phyloP scores from a whole-genome alignment of 2,797 vertebrate genomes.

The Acanthis flammea region DNA sequence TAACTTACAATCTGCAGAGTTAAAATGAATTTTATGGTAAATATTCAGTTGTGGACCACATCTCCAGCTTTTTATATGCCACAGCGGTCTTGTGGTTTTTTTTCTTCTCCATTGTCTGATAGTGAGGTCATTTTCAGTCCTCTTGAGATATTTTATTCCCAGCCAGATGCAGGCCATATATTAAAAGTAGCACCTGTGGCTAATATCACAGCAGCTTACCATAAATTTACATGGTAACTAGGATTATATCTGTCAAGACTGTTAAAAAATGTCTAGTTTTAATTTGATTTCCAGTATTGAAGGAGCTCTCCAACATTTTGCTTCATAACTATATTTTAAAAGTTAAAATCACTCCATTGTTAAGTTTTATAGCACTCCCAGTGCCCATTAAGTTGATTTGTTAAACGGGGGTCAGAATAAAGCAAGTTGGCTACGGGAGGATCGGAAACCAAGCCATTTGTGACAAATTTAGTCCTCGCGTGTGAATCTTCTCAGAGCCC shows the following conservation, averaged over 20 bases:
- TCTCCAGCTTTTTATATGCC: slow-evolving; percentile 79
- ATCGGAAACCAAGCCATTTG: slow-evolving; percentile 80
- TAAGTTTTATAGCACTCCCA: slow-evolving; percentile 82
- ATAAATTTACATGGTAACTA: slow-evolving; percentile 88
- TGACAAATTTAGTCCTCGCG: slow-evolving; percentile 76
- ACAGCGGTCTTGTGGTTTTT: slow-evolving; percentile 69
- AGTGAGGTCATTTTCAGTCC: slow-evolving; percentile 84
- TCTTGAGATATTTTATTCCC: slow-evolving; percentile 84
- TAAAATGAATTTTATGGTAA: slow-evolving; percentile 74
- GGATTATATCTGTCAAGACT: slow-evolving; percentile 86
- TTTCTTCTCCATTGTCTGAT: slow-evolving; percentile 79
- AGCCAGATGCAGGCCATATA: slow-evolving; percentile 84
- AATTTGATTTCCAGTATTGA: slow-evolving; percentile 86
- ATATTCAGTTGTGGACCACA: slow-evolving; percentile 72
- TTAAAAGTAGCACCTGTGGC: slow-evolving; percentile 88
- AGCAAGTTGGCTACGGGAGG: slow-evolving; percentile 73
- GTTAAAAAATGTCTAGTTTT: slow-evolving; percentile 84
- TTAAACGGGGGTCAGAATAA: slow-evolving; percentile 80
- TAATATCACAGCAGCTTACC: slow-evolving; percentile 85
- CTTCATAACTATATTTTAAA: slow-evolving; percentile 82
- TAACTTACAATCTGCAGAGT: slow-evolving; percentile 68
- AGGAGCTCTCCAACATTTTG: slow-evolving; percentile 78
- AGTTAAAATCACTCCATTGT: slow-evolving; percentile 81
- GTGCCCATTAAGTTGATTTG: slow-evolving; percentile 83
- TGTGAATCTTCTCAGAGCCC: slow-evolving; percentile 77